phyloP scores from a whole-genome alignment of 2,113 vertebrate species.

The Oceanodroma tethys region DNA sequence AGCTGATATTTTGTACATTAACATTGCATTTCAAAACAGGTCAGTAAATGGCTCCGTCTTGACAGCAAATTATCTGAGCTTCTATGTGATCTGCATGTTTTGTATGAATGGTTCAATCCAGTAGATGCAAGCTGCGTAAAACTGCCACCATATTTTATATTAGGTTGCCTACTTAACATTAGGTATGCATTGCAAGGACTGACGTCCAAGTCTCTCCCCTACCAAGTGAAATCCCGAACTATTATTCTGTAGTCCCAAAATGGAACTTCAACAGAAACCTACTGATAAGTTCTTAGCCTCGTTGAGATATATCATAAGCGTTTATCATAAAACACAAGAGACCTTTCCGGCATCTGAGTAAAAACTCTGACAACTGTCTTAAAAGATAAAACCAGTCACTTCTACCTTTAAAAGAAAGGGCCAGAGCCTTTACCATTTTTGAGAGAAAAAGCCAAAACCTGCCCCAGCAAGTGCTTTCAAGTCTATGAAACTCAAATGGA shows the following conservation, averaged over 20 bases:
- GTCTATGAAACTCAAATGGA: not conserved
- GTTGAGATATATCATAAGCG: fast-evolving
- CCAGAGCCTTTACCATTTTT: not conserved
- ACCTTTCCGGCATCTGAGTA: not conserved
- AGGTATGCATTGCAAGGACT: not conserved
- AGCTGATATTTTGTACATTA: not conserved
- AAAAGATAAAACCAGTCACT: not conserved
- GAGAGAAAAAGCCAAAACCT: not conserved
- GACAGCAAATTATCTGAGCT: not conserved
- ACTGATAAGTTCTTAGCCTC: not conserved
- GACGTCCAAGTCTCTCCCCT: not conserved
- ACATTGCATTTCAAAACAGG: not conserved
- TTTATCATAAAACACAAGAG: not conserved
- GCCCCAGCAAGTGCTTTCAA: not conserved
- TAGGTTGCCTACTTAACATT: not conserved
- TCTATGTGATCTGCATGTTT: not conserved
- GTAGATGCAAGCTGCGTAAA: not conserved
- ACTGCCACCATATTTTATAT: not conserved
- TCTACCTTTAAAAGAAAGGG: not conserved
- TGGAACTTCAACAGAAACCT: not conserved
- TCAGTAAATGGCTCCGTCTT: not conserved
- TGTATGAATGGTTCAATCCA: not conserved
- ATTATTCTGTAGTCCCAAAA: not conserved
- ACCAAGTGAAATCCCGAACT: not conserved
- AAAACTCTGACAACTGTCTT: not conserved